Percentiles rank a stretch among this genome's conserved stretches.
phyloP scores from a whole-genome alignment of 2,888 invertebrate genomes.

The Drepana falcataria region DNA sequence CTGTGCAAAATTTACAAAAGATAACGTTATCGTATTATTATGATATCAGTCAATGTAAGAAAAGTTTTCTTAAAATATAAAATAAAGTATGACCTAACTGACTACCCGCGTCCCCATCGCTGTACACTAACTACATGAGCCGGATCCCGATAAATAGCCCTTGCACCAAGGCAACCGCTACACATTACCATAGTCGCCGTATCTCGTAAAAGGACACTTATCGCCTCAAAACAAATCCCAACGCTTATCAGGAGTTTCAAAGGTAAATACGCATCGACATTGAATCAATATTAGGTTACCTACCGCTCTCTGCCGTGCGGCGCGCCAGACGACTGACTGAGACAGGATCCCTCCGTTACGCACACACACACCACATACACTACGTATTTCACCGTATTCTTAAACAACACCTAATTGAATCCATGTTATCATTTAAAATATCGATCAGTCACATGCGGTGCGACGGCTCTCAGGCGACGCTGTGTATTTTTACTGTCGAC shows the following conservation, averaged over 20 bases:
- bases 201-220: slow-evolving; percentile 39
- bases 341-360: slow-evolving; percentile 21
- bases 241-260: slow-evolving; percentile 45
- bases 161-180: not conserved
- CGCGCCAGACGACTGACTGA: slow-evolving; percentile 24
- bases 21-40: too few relatives aligned
- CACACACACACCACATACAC: slow-evolving; percentile 44
- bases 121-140: not conserved
- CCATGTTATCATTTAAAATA: slow-evolving; percentile 78
- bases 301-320: slow-evolving; percentile 39
- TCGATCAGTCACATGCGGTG: slow-evolving; percentile 75
- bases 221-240: slow-evolving; percentile 64
- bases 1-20: too few relatives aligned
- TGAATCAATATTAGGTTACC: slow-evolving; percentile 66
- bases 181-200: slow-evolving; percentile 4
- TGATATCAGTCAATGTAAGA: too few relatives aligned
- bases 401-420: slow-evolving; percentile 70
- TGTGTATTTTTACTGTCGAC: slow-evolving; percentile 73
- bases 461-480: slow-evolving; percentile 62
- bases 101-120: not conserved
- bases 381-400: slow-evolving; percentile 57
- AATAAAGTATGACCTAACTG: slow-evolving; percentile 3
- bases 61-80: not conserved
- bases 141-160: not conserved
- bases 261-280: slow-evolving; percentile 50